Conservation (phyloP, 2,797 vertebrate genomes). For the Pseudopleuronectes americanus region DNA sequence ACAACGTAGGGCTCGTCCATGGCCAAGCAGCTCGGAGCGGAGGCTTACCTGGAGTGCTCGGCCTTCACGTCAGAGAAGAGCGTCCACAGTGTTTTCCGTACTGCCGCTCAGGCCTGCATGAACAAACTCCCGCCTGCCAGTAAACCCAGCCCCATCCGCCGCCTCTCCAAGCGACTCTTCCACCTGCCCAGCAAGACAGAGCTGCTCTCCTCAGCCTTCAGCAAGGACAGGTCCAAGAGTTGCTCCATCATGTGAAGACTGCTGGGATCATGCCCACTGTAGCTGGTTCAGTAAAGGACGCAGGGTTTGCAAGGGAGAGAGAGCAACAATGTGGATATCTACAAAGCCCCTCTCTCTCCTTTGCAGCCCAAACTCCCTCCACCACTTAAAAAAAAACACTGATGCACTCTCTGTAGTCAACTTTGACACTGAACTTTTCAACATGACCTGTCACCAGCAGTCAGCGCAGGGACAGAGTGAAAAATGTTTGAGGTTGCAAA, state of each 20-base stretch:
- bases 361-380: conserved; percentile 42
- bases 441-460: conserved; percentile 51
- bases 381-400: neutral
- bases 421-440: conserved; percentile 40
- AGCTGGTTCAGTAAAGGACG: neutral
- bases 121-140: conserved; percentile 82
- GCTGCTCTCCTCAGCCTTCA: conserved; percentile 91
- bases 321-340: conserved; percentile 38
- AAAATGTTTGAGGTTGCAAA: neutral
- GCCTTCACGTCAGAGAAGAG: conserved; percentile 97
- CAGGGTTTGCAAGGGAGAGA: conserved; percentile 50
- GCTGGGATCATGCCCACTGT: conserved; percentile 2
- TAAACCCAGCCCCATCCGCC: conserved; percentile 87
- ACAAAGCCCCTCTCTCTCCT: conserved; percentile 47
- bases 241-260: conserved; percentile 91
- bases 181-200: conserved; percentile 91
- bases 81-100: conserved; percentile 93
- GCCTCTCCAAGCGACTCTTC: conserved; percentile 93
- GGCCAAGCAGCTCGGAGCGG: conserved; percentile 91
- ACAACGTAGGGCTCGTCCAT: conserved; percentile 85
- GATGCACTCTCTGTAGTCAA: conserved; percentile 22
- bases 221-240: conserved; percentile 94
- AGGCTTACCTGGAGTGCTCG: conserved; percentile 93
- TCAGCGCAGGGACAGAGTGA: conserved; percentile 39
- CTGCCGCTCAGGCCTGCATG: conserved; percentile 87